phyloP scores from a whole-genome alignment of 2,797 vertebrate species.

The Apodemus agrarius region DNA sequence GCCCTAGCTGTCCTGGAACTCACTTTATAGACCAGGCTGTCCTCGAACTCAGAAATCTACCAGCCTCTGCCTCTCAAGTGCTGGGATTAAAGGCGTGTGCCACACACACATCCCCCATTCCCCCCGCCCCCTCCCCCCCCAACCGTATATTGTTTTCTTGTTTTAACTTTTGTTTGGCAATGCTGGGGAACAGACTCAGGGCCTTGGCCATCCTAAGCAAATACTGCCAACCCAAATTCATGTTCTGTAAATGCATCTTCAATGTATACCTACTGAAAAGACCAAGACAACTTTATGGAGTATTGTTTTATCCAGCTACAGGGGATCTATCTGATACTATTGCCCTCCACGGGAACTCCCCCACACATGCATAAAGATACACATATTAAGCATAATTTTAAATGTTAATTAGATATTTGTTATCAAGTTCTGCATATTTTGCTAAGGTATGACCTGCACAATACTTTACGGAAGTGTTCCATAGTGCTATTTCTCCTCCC shows the following conservation, averaged over 20 bases:
- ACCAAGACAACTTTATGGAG: neutral
- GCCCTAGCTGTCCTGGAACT: too few relatives aligned
- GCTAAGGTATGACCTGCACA: neutral
- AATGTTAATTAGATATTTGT: neutral
- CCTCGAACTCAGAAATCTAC: too few relatives aligned
- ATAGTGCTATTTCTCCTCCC: slow-evolving; percentile 13
- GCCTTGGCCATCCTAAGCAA: neutral
- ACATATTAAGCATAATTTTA: neutral
- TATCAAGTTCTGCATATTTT: neutral
- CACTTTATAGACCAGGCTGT: too few relatives aligned
- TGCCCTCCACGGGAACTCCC: neutral
- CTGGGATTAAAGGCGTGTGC: too few relatives aligned
- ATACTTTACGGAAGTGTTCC: neutral
- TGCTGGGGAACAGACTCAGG: neutral
- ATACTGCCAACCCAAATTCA: neutral
- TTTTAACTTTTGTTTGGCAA: neutral
- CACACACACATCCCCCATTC: too few relatives aligned
- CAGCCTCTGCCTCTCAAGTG: too few relatives aligned
- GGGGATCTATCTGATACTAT: neutral
- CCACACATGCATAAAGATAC: neutral
- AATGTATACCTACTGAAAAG: slow-evolving; percentile 52
- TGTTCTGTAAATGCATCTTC: slow-evolving; percentile 39
- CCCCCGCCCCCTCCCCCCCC: too few relatives aligned
- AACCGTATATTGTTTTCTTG: neutral
- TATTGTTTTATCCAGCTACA: slow-evolving; percentile 5